Evolutionary conservation across 2,888 invertebrate genomes (phyloP).

Genomic region (Dimorphilus gyrociliatus): DNA sequence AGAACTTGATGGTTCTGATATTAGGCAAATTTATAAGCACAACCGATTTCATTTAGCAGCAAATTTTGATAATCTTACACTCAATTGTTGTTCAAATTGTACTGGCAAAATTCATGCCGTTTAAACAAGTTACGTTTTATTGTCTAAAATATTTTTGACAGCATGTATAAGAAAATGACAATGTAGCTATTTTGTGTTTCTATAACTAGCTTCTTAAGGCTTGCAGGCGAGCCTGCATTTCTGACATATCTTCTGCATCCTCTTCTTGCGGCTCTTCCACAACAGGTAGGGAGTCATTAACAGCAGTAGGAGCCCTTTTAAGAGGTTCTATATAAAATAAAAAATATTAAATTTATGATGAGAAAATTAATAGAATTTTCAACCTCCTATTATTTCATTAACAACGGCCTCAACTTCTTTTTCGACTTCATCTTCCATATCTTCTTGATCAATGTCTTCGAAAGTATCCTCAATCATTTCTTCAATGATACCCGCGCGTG

Average conservation of each 20-base stretch:
- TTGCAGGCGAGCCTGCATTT: constrained; percentile 74
- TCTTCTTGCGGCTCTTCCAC: constrained; percentile 40
- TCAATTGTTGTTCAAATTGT: no score
- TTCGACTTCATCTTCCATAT: constrained; percentile 91
- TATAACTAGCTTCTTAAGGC: constrained; percentile 59
- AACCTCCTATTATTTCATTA: constrained; percentile 35
- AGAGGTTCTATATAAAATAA: constrained; percentile 47
- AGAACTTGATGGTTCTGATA: no score
- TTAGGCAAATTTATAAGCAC: no score
- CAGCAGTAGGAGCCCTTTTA: constrained; percentile 65
- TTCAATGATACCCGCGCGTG: constrained; percentile 82
- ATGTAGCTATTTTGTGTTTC: no score
- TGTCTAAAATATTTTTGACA: no score
- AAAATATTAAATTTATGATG: no score
- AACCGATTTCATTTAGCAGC: no score
- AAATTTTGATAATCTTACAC: no score
- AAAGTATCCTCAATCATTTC: constrained; percentile 98
- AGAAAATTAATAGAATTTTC: no score
- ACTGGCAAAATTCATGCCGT: no score
- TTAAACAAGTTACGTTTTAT: no score
- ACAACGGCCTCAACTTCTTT: constrained; percentile 73
- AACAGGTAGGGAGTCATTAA: constrained; percentile 41
- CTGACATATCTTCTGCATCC: constrained; percentile 64
- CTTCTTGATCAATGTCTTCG: constrained; percentile 70
- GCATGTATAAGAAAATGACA: no score